Base-by-base conservation (phyloP, 2,797 vertebrate genomes). In the Alectoris magna region DNA sequence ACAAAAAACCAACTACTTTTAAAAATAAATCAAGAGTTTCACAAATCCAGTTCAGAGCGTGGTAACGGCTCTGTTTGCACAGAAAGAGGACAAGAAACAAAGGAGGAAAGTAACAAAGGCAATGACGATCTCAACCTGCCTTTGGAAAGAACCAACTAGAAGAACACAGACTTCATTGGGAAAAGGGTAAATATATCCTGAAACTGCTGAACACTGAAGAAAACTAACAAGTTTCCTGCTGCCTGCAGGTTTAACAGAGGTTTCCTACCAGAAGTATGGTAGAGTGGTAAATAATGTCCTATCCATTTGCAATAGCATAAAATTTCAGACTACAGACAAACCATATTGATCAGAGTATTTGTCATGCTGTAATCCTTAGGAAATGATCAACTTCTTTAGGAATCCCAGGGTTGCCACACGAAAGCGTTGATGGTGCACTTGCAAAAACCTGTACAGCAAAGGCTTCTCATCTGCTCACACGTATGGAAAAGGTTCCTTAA, bases 171-270 rank as follows among this genome's bases (percentile, higher is more conserved):
- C 10, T 24, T 51, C n/a, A 18, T 0, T 1, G 46, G 31, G 22
- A 15, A 46, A 23, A 63, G 38, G 31, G 53, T 2, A 4, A 2
- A 3, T 0, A 8, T 7, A 19, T 18, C 48, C 31, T 22, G 53
- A 51, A 15, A 44, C 3, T 48, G 34, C 44, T 9, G 19, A 60
- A 46, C 36, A 5, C 18, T 58, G 39, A 34, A 41, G 36, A 43
- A 59, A 77, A 59, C 6, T 5, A 38, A 34, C 12, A 29, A 4
- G 22, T 8, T 70, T 29, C 46, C 16, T 63, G 34, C 4, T 46
- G 29, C 39, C 18, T 51, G 13, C 24, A 38, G 16, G 6, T 63
- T 36, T 84, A 74, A 68, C 83, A 34, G 39, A 19, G 0, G 31
- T 62, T 74, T 49, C 18, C 41, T 83, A 24, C 19, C 15, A 23